Base-by-base conservation (phyloP, 2,888 invertebrate genomes). In the Brachynemurus nebulosus region DNA sequence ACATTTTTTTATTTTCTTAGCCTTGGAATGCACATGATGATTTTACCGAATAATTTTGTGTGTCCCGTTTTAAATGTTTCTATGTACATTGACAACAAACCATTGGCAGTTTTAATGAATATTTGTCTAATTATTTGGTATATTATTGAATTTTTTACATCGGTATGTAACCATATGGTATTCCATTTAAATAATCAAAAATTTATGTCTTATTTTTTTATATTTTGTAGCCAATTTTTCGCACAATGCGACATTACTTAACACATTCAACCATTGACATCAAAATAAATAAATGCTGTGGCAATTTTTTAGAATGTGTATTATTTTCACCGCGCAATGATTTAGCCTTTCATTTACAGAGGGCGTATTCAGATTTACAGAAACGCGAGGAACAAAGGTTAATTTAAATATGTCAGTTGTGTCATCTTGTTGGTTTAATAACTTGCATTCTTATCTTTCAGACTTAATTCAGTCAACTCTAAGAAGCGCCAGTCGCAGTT, bases 291-390 rank as follows among this genome's bases (percentile, higher is more conserved):
- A 27, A 40, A 40, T 40, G 40, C 11, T n/a, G 16, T 11, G 27
- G 25, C 9, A 16, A 3, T 16, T 16, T 40, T n/a, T 17, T 40
- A 20, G 27, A 40, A 11, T 40, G 40, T 8, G 25, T 25, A 9
- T 27, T 40, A 16, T 40, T 27, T 25, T 16, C 11, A 16, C 40
- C 40, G 14, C 40, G 40, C 16, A 40, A 40, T 18, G 40, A 40
- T 40, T 16, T 40, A 14, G 40, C 27, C 6, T 40, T 40, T n/a
- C 18, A 18, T 18, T 18, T 36, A 19, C 17, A 18, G 6, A 12
- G 19, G n/a, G n/a, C 19, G 2, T 19, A 36, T 19, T 18, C 9
- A 7, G 17, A 18, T 19, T n/a, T 36, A 18, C 36, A 36, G 17
- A 17, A 17, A 1, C 36, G 17, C 18, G 17, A 30, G 4, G 30